phyloP scores from a whole-genome alignment of 2,797 vertebrate species.

The Taeniopygia guttata region DNA sequence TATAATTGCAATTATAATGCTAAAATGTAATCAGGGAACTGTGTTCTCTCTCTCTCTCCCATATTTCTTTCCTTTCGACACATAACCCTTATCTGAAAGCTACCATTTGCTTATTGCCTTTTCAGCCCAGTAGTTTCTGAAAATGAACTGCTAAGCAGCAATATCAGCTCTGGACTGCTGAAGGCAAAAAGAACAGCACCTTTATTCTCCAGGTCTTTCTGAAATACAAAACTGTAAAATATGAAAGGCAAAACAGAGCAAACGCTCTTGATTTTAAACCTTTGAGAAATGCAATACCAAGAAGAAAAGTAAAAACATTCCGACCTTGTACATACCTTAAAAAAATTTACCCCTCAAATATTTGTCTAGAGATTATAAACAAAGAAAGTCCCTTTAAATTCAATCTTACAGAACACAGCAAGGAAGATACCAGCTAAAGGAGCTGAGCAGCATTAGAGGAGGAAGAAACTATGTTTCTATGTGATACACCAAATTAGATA shows the following conservation, averaged over 20 bases:
- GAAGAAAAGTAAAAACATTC: background rate
- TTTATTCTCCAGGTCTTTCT: background rate
- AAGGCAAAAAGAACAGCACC: conserved; percentile 1
- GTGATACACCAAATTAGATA: background rate
- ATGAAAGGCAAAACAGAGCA: conserved; percentile 21
- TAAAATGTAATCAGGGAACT: background rate
- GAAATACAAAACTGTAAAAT: conserved; percentile 9
- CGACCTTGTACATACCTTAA: background rate
- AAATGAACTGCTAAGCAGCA: conserved; percentile 12
- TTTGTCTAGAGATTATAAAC: conserved; percentile 6
- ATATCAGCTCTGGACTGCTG: background rate
- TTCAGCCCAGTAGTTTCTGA: conserved; percentile 13
- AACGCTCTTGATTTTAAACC: background rate
- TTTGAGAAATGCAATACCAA: background rate
- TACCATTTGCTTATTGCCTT: conserved; percentile 4
- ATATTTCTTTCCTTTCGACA: background rate
- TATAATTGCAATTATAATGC: background rate
- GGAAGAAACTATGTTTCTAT: background rate
- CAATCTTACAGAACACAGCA: background rate
- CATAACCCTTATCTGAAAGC: background rate
- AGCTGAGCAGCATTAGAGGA: background rate
- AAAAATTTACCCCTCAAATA: background rate
- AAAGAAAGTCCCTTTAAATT: background rate
- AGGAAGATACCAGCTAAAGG: background rate
- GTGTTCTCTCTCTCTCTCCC: background rate